Base-by-base conservation (phyloP, 2,113 vertebrate genomes). In the Sciurus niger region DNA sequence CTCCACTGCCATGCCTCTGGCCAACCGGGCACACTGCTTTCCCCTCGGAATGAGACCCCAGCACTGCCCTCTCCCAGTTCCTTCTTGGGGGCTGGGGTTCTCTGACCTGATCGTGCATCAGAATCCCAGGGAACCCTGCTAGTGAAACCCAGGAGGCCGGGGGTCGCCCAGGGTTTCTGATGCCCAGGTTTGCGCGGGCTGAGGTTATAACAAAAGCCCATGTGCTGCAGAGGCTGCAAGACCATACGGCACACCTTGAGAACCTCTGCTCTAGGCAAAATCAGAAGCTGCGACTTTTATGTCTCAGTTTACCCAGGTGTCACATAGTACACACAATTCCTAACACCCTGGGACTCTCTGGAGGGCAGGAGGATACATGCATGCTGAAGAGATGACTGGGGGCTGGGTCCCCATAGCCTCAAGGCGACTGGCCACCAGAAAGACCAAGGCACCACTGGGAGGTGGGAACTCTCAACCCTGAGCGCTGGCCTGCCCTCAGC, bases 141-240 rank as follows among this genome's bases (percentile, higher is more conserved):
- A 1, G 34, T 58, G 46, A 12, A 70, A 32, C 58, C 34, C 6
- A 14, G 12, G 25, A 11, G 4, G 14, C 5, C 2, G 0, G 0
- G n/a, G 32, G n/a, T 55, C 14, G 17, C 68, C 37, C 20, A 4
- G 1, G 22, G 18, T 48, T 58, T 85, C 14, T n/a, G 40, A 24
- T 53, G 11, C 4, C 0, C 4, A 10, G 34, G 40, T 46, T 32
- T 60, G 25, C 25, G 40, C 11, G 11, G 77, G 20, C 70, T 17
- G 10, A 34, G 9, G 37, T n/a, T 51, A 63, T 32, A 40, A 14
- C 18, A 18, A 9, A n/a, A 4, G 51, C 40, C 4, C 37, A 34
- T 2, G 25, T 5, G 51, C 1, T 46, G 22, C 6, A 17, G 34
- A 14, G 17, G 22, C 43, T 55, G n/a, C 43, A 0, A 3, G 65